Evolutionary conservation across 2,888 invertebrate species (phyloP).

Genomic region (Aquatica leii): DNA sequence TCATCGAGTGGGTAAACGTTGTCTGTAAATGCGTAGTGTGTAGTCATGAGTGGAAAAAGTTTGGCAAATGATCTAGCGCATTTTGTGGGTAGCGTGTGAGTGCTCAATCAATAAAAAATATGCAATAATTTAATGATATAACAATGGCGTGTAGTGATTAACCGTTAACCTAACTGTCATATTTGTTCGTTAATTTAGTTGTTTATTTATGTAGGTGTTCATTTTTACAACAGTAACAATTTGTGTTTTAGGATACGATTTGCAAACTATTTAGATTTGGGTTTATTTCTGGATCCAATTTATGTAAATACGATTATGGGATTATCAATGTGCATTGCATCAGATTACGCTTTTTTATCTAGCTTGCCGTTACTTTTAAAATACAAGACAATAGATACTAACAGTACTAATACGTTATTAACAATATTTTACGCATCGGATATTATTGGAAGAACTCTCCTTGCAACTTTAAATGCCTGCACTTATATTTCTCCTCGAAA

Average conservation of each 20-base stretch:
- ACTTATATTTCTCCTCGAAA: slow-evolving; percentile 69
- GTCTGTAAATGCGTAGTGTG: too few species aligned
- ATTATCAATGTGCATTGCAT: slow-evolving; percentile 71
- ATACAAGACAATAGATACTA: slow-evolving; percentile 65
- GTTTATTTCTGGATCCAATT: slow-evolving; percentile 68
- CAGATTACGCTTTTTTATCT: slow-evolving; percentile 75
- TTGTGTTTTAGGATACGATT: slow-evolving; percentile 60
- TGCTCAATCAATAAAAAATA: too few species aligned
- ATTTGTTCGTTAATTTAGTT: too few species aligned
- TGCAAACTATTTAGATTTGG: slow-evolving; percentile 69
- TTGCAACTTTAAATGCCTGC: slow-evolving; percentile 63
- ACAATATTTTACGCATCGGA: slow-evolving; percentile 76
- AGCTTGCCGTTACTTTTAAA: slow-evolving; percentile 72
- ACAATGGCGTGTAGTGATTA: too few species aligned
- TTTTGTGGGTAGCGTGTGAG: too few species aligned
- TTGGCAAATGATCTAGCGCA: too few species aligned
- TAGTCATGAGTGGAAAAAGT: too few species aligned
- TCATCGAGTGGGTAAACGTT: too few species aligned
- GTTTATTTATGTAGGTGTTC: too few species aligned
- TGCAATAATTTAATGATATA: too few species aligned
- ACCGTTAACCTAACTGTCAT: too few species aligned
- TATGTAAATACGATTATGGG: slow-evolving; percentile 76
- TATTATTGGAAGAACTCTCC: slow-evolving; percentile 68
- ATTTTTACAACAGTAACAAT: too few species aligned
- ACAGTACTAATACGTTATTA: slow-evolving; percentile 72